phyloP scores from a whole-genome alignment of 2,888 invertebrate species.

The Meliscaeva auricollis region DNA sequence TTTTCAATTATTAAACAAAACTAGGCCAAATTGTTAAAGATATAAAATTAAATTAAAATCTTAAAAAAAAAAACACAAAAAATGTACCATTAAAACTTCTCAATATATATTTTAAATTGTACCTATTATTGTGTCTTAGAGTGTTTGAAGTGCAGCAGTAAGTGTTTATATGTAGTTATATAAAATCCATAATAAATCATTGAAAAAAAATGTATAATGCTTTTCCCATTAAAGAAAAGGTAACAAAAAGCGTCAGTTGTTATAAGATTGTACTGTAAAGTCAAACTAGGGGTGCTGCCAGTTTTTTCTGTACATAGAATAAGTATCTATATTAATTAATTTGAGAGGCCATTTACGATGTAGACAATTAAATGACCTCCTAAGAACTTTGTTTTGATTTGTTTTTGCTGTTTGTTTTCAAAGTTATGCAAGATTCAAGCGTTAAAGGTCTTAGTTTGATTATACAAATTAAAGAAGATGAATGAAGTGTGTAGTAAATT shows the following conservation, averaged over 20 bases:
- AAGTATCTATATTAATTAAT: constrained; percentile 46
- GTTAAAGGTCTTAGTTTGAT: constrained; percentile 46
- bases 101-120: no score
- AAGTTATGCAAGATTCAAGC: constrained; percentile 34
- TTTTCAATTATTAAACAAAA: no score
- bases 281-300: constrained; percentile 20
- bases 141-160: no score
- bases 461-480: constrained; percentile 23
- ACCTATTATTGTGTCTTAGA: no score
- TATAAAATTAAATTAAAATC: no score
- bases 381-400: constrained; percentile 13
- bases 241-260: constrained; percentile 45
- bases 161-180: neutral
- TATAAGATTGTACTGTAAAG: constrained; percentile 4
- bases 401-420: neutral
- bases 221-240: constrained; percentile 14
- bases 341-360: constrained; percentile 37
- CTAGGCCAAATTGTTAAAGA: no score
- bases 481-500: constrained; percentile 15
- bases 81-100: no score
- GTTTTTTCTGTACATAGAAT: neutral
- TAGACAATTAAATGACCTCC: constrained; percentile 46
- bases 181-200: constrained; percentile 28
- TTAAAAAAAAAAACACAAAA: no score
- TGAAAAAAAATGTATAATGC: constrained; percentile 1